Evolutionary conservation across 2,113 vertebrate species (phyloP), one percentile per base, ranked within the genome.

Genomic region (Meriones unguiculatus): DNA sequence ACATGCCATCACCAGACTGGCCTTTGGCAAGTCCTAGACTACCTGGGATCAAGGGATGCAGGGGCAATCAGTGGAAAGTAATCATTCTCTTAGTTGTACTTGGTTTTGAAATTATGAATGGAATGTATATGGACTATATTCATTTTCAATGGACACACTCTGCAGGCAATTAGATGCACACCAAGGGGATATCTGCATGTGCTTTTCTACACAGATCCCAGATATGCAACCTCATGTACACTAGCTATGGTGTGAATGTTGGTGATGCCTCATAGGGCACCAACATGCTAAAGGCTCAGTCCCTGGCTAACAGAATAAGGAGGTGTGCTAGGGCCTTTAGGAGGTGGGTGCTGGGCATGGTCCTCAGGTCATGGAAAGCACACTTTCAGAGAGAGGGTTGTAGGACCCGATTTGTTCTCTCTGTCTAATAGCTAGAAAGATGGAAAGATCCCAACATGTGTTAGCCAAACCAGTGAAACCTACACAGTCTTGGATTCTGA

Each of bases 281-380:
- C 14, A 65, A 30, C 24, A 9, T 22, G 32, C 8, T 65, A 22
- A 35, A n/a, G 41, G 38, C 41, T 38, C 32, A 69, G 81, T 52
- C 59, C 14, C 57, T n/a, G 30, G 69, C 11, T 65, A 22, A 59
- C 46, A 24, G 22, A 7, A 64, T 73, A 64, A 38, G 41, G 72
- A 91, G 64, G 64, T 57, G 64, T 57, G 76, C 35, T 28, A 22
- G 64, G 24, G 30, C n/a, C 35, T 54, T 67, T 38, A 13, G 70
- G 11, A 57, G 5, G 64, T 20, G 0, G 52, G 25, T n/a, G 0
- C 50, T 14, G 28, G 6, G 14, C 5, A 0, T 17, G 13, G 50
- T 14, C 76, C 76, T 90, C 28, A n/a, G 75, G 46, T n/a, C 62
- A 38, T 14, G 35, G 32, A 35, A 7, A 32, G 8, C 46, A 18